Evolutionary conservation across 2,888 invertebrate genomes (phyloP).

Genomic region (Leptopterna dolabrata): DNA sequence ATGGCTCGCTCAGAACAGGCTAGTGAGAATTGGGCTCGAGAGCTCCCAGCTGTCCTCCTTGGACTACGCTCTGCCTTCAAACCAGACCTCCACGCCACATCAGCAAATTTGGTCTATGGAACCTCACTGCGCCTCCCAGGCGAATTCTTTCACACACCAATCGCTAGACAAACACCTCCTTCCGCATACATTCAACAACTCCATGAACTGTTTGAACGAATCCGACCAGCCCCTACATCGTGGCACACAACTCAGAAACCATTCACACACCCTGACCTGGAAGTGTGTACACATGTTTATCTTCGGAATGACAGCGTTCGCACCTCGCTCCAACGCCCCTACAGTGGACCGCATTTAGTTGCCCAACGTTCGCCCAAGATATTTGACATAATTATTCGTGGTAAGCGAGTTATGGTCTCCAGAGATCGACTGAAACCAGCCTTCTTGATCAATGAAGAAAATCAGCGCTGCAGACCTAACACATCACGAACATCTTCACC

Average conservation of each 20-base stretch:
- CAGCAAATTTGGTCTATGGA: conserved; percentile 65
- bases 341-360: not conserved
- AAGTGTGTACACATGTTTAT: conserved; percentile 11
- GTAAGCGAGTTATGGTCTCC: not conserved
- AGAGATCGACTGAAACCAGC: not conserved
- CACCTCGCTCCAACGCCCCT: not conserved
- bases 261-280: not conserved
- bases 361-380: not conserved
- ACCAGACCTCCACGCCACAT: conserved; percentile 57
- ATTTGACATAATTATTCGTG: not conserved
- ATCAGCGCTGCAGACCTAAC: no score
- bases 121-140: conserved; percentile 63
- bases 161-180: not conserved
- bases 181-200: conserved; percentile 1
- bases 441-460: no score
- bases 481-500: no score
- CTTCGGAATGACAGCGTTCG: not conserved
- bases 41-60: conserved; percentile 27
- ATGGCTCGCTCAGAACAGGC: not conserved
- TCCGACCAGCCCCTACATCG: not conserved
- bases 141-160: conserved; percentile 60
- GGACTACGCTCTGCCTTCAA: conserved; percentile 9
- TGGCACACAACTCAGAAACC: not conserved
- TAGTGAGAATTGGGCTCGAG: not conserved
- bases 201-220: not conserved